Evolutionary conservation across 1,140 invertebrate genomes (phyloP).

Genomic region (Camponotus floridanus): DNA sequence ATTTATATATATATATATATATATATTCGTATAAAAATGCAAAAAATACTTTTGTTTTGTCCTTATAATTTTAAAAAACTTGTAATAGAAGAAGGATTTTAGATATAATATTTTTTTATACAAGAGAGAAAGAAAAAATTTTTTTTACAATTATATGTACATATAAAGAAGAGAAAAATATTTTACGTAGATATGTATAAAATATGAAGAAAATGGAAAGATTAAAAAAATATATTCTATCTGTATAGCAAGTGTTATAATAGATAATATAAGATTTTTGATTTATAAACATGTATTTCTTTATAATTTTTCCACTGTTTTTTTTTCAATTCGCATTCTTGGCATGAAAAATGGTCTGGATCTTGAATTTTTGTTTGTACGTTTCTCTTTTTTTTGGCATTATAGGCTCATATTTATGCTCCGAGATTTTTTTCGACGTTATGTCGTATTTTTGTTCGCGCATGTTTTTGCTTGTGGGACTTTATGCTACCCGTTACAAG

Average conservation of each 20-base stretch:
- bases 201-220: no score
- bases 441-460: constrained; percentile 14
- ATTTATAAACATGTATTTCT: constrained; percentile 2
- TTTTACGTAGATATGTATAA: no score
- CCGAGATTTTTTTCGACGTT: background rate
- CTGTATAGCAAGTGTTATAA: background rate
- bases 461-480: constrained; percentile 6
- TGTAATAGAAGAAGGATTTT: no score
- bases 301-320: background rate
- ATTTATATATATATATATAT: background rate
- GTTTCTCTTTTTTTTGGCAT: background rate
- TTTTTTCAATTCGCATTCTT: background rate
- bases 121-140: no score
- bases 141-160: no score
- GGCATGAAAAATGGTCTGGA: background rate
- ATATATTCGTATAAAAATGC: background rate
- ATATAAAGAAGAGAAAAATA: no score
- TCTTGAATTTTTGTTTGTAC: background rate
- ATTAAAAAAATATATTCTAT: no score
- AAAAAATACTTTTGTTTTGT: background rate
- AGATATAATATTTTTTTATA: no score
- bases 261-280: background rate
- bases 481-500: background rate
- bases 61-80: no score
- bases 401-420: background rate